phyloP scores from a whole-genome alignment of 2,113 vertebrate species.

The Cyrtonyx montezumae region DNA sequence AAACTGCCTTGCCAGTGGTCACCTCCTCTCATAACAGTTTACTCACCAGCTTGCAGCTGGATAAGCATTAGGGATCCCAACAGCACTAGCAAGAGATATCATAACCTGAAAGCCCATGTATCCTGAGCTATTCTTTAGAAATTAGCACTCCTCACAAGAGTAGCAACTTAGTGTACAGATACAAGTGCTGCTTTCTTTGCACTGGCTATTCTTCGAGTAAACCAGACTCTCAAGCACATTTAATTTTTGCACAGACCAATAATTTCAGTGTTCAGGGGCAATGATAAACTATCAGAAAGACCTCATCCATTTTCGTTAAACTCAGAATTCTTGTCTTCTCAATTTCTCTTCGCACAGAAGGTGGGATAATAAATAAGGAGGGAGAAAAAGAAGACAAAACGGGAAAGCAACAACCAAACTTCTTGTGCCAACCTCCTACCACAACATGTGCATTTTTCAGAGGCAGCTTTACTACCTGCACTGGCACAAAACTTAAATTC shows the following conservation, averaged over 20 bases:
- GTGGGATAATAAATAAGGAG: neutral
- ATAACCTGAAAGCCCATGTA: neutral
- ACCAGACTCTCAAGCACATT: neutral
- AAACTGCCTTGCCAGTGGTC: neutral
- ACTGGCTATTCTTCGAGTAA: neutral
- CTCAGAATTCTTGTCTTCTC: neutral
- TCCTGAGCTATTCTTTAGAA: neutral
- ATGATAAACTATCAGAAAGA: neutral
- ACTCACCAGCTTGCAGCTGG: neutral
- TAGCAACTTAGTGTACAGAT: neutral
- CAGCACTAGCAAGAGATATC: neutral
- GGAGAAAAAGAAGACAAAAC: neutral
- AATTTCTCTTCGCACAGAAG: neutral
- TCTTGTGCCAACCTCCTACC: neutral
- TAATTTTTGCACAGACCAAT: neutral
- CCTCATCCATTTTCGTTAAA: neutral
- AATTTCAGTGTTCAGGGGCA: neutral
- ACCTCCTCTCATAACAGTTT: neutral
- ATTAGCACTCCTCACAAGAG: fast-evolving
- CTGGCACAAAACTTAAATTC: neutral
- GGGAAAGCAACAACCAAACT: neutral
- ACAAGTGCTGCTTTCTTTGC: neutral
- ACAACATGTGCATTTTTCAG: neutral
- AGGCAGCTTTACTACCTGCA: neutral
- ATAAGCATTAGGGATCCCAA: neutral